Percentiles rank a stretch among this genome's conserved stretches.
phyloP scores from a whole-genome alignment of 1,140 invertebrate species.

The Pseudachorutes palmiensis region DNA sequence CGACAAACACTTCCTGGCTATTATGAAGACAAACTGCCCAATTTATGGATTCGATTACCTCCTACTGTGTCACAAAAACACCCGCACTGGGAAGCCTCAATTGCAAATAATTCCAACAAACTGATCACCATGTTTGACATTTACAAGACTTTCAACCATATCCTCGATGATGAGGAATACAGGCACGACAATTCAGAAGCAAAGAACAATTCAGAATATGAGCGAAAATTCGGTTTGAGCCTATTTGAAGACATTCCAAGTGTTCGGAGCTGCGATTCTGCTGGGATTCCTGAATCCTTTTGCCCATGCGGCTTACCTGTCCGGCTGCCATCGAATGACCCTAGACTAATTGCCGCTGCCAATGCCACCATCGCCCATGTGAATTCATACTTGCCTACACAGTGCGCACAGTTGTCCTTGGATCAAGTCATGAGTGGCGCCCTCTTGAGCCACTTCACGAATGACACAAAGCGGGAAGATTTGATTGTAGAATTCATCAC shows the following conservation, averaged over 20 bases:
- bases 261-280: background rate
- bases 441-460: background rate
- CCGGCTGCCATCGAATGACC: background rate
- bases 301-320: background rate
- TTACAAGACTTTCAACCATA: background rate
- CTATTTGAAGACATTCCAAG: background rate
- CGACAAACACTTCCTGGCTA: constrained; percentile 48
- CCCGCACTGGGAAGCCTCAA: background rate
- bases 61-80: background rate
- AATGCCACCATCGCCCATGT: background rate
- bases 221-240: background rate
- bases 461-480: background rate
- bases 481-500: background rate
- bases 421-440: background rate
- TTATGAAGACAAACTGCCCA: constrained; percentile 51
- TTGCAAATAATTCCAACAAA: background rate
- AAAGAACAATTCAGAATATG: background rate
- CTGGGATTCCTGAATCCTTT: background rate
- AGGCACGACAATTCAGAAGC: background rate
- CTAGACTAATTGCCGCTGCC: background rate
- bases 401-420: background rate
- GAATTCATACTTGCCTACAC: background rate
- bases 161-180: background rate
- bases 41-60: constrained; percentile 43
- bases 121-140: background rate